Percentiles rank a stretch among this genome's conserved stretches.
phyloP scores from a whole-genome alignment of 2,797 vertebrate species.

The Crypturellus tataupa region DNA sequence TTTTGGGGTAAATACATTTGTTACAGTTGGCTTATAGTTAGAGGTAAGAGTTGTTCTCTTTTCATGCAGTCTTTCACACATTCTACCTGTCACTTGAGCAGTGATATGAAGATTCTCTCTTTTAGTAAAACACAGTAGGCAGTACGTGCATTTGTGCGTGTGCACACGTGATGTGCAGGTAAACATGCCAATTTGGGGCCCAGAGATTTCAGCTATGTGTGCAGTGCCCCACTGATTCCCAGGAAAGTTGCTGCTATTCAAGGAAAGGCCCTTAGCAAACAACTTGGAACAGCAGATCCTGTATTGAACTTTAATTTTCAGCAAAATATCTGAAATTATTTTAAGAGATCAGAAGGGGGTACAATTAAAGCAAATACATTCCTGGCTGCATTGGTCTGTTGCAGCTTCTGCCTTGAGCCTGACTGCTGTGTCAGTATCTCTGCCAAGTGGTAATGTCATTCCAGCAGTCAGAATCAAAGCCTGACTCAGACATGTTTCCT shows the following conservation, averaged over 20 bases:
- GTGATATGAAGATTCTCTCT: neutral
- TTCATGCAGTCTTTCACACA: neutral
- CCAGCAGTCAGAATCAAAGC: neutral
- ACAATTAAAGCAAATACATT: neutral
- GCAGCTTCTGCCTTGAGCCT: rapidly evolving
- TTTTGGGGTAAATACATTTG: neutral
- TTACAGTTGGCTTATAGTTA: neutral
- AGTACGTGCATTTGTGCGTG: neutral
- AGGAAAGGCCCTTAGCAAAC: neutral
- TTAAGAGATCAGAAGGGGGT: neutral
- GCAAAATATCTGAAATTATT: neutral
- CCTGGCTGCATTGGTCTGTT: rapidly evolving
- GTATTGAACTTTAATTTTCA: neutral
- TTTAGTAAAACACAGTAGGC: neutral
- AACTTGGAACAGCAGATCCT: neutral
- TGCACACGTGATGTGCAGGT: neutral
- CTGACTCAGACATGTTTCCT: neutral
- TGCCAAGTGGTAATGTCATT: neutral
- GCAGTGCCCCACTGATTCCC: rapidly evolving
- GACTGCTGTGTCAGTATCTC: neutral
- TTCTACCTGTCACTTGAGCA: neutral
- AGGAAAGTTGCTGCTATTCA: neutral
- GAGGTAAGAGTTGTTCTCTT: neutral
- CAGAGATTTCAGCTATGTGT: neutral
- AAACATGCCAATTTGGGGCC: neutral